Percentiles rank a stretch among this genome's conserved stretches.
These are phyloP conservation scores for Euwallacea similis DNA, from an alignment of 1,140 invertebrate genomes.

Conservation along the genomic window DNA sequence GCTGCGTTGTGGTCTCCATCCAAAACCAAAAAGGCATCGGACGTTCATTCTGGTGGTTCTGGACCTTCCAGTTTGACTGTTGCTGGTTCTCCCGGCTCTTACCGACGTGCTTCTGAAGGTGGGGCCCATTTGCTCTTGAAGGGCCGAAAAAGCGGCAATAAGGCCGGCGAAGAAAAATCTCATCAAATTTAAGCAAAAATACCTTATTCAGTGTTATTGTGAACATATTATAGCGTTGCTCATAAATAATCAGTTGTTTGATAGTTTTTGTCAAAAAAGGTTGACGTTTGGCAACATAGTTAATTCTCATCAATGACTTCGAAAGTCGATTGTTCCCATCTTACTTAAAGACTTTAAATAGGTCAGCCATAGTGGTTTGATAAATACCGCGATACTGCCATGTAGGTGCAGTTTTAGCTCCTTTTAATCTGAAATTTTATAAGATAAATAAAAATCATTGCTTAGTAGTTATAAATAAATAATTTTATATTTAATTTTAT, in stretches of 20 bases:
- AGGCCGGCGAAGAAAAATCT: conserved; percentile 23
- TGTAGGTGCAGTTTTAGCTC: too few species aligned
- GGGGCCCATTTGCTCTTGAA: conserved; percentile 71
- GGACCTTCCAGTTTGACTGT: conserved; percentile 61
- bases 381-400: too few species aligned
- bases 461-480: neutral
- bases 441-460: too few species aligned
- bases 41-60: conserved; percentile 58
- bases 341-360: too few species aligned
- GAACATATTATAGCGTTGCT: neutral
- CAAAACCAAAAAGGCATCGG: conserved; percentile 30
- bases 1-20: conserved; percentile 38
- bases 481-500: neutral
- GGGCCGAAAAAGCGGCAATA: conserved; percentile 27
- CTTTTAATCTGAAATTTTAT: too few species aligned
- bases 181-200: conserved; percentile 32
- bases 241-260: neutral
- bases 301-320: too few species aligned
- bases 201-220: neutral
- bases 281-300: too few species aligned
- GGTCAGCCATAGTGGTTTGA: too few species aligned
- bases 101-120: conserved; percentile 76
- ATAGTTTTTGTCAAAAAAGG: too few species aligned
- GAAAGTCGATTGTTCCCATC: too few species aligned
- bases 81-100: conserved; percentile 62